phyloP scores from a whole-genome alignment of 2,888 invertebrate genomes.

The Dynastes tityus region DNA sequence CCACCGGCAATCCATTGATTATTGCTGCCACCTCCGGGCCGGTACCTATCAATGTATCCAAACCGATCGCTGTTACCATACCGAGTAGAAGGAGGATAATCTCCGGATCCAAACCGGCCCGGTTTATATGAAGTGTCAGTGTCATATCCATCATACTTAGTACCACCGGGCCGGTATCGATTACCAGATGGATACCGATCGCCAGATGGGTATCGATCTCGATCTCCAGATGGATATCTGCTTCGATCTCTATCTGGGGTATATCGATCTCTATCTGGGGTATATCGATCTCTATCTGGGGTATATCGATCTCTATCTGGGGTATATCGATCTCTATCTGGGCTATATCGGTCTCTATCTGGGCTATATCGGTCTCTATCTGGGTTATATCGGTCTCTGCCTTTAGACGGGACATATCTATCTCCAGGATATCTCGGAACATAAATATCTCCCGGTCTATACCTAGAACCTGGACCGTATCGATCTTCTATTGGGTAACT shows the following conservation, averaged over 20 bases:
- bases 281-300: slow-evolving; percentile 50
- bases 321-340: slow-evolving; percentile 46
- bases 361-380: slow-evolving; percentile 67
- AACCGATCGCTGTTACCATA: slow-evolving; percentile 52
- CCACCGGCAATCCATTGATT: slow-evolving; percentile 61
- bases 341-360: slow-evolving; percentile 59
- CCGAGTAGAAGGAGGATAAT: slow-evolving; percentile 49
- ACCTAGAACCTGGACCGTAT: slow-evolving; percentile 57
- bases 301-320: slow-evolving; percentile 53
- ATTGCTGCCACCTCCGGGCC: slow-evolving; percentile 46
- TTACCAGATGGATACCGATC: slow-evolving; percentile 55
- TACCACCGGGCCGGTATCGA: slow-evolving; percentile 46
- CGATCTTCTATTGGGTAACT: slow-evolving; percentile 52
- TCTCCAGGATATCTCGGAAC: slow-evolving; percentile 54
- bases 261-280: slow-evolving; percentile 51
- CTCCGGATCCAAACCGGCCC: slow-evolving; percentile 36
- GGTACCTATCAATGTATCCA: slow-evolving; percentile 55
- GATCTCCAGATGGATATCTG: slow-evolving; percentile 48
- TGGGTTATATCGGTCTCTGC: slow-evolving; percentile 2
- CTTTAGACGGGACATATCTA: slow-evolving; percentile 44
- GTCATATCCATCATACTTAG: slow-evolving; percentile 41
- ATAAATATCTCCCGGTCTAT: slow-evolving; percentile 63
- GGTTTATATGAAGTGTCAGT: slow-evolving; percentile 32
- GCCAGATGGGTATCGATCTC: slow-evolving; percentile 52
- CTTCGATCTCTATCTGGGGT: slow-evolving; percentile 45